Base-by-base conservation (phyloP, 2,888 invertebrate genomes). In the Tuberolachnus salignus region DNA sequence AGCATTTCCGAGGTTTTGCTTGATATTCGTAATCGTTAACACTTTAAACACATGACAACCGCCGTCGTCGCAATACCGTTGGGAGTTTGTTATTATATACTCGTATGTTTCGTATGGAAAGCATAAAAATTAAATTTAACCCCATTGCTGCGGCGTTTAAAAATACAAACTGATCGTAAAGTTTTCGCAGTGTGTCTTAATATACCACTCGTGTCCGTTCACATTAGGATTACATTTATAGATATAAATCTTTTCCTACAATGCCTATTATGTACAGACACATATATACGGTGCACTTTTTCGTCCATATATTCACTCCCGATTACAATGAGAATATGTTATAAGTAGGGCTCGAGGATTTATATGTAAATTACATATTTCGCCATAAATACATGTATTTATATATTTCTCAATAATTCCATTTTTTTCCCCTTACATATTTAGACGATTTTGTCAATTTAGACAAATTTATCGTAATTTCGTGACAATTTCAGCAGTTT, bases 101-200 rank as follows among this genome's bases (percentile, higher is more conserved):
- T 66, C 10, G 26, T 46, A 8, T 26, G 19, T 63, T 55, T 21
- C 53, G 44, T 44, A 23, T 21, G 74, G 55, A 57, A 57, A 66
- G 14, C 66, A 75, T 75, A 75, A 75, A 75, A 75, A 66, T 75
- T 75, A 66, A 66, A 66, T 55, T 75, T 66, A 75, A 46, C 53
- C 14, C 55, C 66, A 19, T 66, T 55, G 46, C 55, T 26, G n/a
- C 3, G 19, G 44, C 44, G 55, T 66, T 75, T 66, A 66, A 66
- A 66, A 74, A 55, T 66, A 74, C 63, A 42, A 44, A 74, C 51
- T 14, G 14, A 21, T 53, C 63, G 49, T 53, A 42, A 73, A 63
- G 46, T 49, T n/a, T 61, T 61, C 26, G 19, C 71, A 34, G 49
- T 14, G 61, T 13, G n/a, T 42, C n/a, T n/a, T 44, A 57, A 70